Evolutionary conservation across 2,888 invertebrate species (phyloP).

Genomic region (Stenotaenia linearis): DNA sequence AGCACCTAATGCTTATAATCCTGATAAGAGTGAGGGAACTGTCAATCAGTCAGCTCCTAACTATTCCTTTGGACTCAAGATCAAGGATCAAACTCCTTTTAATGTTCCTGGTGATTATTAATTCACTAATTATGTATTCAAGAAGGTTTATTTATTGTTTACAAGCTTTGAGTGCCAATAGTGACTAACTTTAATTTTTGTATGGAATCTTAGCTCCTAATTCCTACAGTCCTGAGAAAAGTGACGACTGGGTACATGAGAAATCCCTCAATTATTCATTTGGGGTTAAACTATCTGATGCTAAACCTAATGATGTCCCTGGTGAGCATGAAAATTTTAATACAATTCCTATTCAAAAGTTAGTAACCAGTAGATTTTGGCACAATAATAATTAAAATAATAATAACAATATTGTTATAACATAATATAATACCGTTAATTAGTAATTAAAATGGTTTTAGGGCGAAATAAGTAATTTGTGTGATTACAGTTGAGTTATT

Average conservation of each 20-base stretch:
- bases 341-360: too few species aligned
- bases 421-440: too few species aligned
- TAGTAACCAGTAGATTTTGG: too few species aligned
- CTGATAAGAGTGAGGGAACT: conserved; percentile 61
- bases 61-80: conserved; percentile 65
- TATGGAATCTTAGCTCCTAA: conserved; percentile 76
- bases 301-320: conserved; percentile 36
- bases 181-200: background rate
- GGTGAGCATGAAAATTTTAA: conserved; percentile 33
- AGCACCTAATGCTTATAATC: conserved; percentile 79
- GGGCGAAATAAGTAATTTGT: too few species aligned
- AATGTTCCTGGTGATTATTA: background rate
- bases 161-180: too few species aligned
- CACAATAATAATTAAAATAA: too few species aligned
- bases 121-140: too few species aligned
- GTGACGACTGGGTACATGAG: conserved; percentile 55
- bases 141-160: too few species aligned
- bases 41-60: conserved; percentile 57
- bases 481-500: too few species aligned
- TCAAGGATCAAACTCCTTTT: background rate
- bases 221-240: conserved; percentile 71
- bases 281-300: conserved; percentile 55
- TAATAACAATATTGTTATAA: too few species aligned
- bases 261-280: conserved; percentile 64
- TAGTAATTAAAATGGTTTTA: too few species aligned